A percentile compares a stretch with the other conserved stretches of the same genome.
These are phyloP conservation scores for Microcaecilia unicolor DNA, from an alignment of 2,797 vertebrate genomes.

Conservation along the genomic window DNA sequence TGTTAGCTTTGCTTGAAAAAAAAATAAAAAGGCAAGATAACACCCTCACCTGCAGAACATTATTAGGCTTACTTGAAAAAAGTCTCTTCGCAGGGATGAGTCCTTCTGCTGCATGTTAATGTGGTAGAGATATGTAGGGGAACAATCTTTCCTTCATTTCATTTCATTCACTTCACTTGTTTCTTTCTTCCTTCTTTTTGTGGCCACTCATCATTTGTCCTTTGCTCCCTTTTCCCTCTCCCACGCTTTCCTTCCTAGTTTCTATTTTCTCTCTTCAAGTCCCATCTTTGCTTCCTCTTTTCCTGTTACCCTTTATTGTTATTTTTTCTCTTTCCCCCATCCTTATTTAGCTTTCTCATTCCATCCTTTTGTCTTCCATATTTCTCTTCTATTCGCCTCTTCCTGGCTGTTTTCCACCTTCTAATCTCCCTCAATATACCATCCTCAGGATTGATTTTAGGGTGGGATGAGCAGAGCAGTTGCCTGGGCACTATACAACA, in stretches of 20 bases:
- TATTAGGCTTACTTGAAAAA: constrained; percentile 22
- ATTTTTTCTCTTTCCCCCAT: neutral
- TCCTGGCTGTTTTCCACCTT: no score
- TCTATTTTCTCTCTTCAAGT: constrained; percentile 3
- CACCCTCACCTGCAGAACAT: constrained; percentile 31
- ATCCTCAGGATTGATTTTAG: no score
- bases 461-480: no score
- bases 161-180: no score
- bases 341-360: neutral
- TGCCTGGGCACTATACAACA: no score
- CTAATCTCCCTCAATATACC: no score
- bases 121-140: no score
- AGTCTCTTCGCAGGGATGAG: constrained; percentile 5
- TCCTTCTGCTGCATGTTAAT: constrained; percentile 22
- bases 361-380: neutral
- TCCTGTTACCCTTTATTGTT: neutral
- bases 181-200: neutral
- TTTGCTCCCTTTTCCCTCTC: constrained; percentile 16
- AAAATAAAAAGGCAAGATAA: constrained; percentile 29
- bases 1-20: constrained; percentile 27
- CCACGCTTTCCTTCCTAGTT: constrained; percentile 10
- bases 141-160: no score
- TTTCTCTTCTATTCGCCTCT: neutral
- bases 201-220: neutral
- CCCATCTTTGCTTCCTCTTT: no score